Base-by-base conservation (phyloP, 2,113 vertebrate genomes). In the Elephantulus edwardii region DNA sequence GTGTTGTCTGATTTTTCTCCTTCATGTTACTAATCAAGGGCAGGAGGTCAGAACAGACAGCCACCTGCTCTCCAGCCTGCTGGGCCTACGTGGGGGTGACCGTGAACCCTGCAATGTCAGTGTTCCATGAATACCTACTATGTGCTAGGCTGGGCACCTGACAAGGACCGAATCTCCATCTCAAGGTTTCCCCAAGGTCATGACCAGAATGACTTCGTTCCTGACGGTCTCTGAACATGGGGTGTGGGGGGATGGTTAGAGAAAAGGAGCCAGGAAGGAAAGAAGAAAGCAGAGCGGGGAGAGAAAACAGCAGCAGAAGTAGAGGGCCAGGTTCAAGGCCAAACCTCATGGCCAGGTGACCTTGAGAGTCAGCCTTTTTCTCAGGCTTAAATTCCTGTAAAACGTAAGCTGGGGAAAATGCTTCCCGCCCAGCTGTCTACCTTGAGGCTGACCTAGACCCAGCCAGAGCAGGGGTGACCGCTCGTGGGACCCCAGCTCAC, bases 1-100 rank as follows among this genome's bases (percentile, higher is more conserved):
- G 4, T 44, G 88, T 17, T n/a, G 81, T 60, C 87, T 83, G 89
- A 26, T 88, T 95, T n/a, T 90, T 96, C 87, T 92, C 94, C 91
- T 96, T 93, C 91, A 50, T 54, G 72, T 89, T 83, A 64, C 76
- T 54, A 40, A 58, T 77, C 95, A 96, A 96, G 96, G 95, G 92
- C 96, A 94, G 83, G 75, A 94, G 95, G 93, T 93, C 84, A 84
- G 77, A 66, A 80, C 82, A 76, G 89, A 76, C 92, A 48, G 87
- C 94, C 94, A 95, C 93, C 93, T 94, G 96, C 85, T 91, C 79
- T 89, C 82, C 60, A 38, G 50, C 83, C 89, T 26, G 83, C 92
- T 9, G 83, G 86, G 86, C 77, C 66, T 46, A 5, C 11, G 48
- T 0, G 42, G 56, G 71, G 86, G 60, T 30, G 58, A 9, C 24